Evolutionary conservation across 1,140 invertebrate species (phyloP), one percentile per base, ranked within the genome.

Genomic region (Agrilus planipennis): DNA sequence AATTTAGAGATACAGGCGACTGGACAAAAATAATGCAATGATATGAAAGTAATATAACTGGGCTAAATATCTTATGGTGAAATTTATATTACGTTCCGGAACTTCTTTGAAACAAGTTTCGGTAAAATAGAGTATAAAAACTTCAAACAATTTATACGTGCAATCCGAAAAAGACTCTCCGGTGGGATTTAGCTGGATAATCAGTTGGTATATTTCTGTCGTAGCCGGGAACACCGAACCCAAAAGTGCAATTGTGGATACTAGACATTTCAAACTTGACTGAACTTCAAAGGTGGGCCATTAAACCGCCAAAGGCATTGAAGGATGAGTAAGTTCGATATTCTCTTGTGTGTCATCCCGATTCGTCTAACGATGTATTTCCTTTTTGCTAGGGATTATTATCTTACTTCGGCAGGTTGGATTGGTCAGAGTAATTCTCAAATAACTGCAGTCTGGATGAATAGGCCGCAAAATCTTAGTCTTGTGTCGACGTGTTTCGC

Each of bases 351-450:
- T 29, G 28, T 29, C 11, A 15, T 29, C 11, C 30, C 4, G 30
- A 15, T 34, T 27, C 23, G 23, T 3, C 4, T 14, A 36, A 4
- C 3, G 14, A 22, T 36, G 34, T 40, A 19, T 43, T 43, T 20
- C 25, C 14, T 27, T 34, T 39, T 49, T 66, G 71, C 15, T 65
- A 94, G 90, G 58, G 89, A 94, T 52, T 84, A 85, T 65, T 94
- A 94, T 67, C 67, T 95, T 53, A 91, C 87, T 57, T 85, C 86
- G 40, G 87, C 89, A 14, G 75, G 79, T 37, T 95, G 90, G 90
- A 75, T 86, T 35, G 80, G 81, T 47, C 70, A 76, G 30, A 71
- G 77, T 44, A 79, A 80, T 55, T 65, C 65, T 38, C 76, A 86
- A 54, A 70, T 93, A 31, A 76, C 84, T 12, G 79, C 89, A 4